A percentile compares a stretch with the other conserved stretches of the same genome.
Evolutionary conservation across 2,797 vertebrate genomes (phyloP).

Genomic region (Moxostoma hubbsi): DNA sequence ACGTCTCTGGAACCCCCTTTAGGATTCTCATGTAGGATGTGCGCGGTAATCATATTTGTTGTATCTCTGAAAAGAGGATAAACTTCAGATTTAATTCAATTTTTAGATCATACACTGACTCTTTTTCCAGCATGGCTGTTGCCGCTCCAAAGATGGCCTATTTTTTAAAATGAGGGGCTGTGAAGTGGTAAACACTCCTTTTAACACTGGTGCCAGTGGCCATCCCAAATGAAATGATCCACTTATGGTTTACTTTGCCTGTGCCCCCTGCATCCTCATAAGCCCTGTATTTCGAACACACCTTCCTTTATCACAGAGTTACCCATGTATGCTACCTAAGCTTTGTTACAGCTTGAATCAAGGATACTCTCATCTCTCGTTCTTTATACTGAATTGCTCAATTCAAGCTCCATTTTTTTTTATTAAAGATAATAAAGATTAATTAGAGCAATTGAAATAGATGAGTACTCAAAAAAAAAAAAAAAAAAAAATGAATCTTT

Average conservation of each 20-base stretch:
- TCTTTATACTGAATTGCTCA: background rate
- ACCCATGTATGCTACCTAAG: background rate
- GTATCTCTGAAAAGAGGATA: background rate
- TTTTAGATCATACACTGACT: conserved; percentile 11
- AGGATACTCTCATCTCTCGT: background rate
- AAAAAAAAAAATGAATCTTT: conserved; percentile 3
- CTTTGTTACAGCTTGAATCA: no score
- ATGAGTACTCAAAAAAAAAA: background rate
- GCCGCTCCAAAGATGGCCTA: conserved; percentile 77
- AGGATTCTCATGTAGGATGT: conserved; percentile 12
- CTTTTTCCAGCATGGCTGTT: conserved; percentile 57
- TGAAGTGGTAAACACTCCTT: conserved; percentile 73
- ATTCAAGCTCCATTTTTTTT: conserved; percentile 29
- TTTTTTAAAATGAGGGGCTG: conserved; percentile 64
- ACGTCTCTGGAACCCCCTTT: background rate
- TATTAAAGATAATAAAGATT: no score
- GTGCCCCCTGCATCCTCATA: conserved; percentile 50
- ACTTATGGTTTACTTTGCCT: conserved; percentile 64
- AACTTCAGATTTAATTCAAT: conserved; percentile 25
- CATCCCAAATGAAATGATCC: conserved; percentile 69
- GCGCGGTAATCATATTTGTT: conserved; percentile 30
- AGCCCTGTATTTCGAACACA: conserved; percentile 40
- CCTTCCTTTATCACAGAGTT: background rate
- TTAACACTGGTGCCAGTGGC: conserved; percentile 60
- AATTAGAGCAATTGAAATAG: background rate